These are phyloP conservation scores for Drosophila truncata DNA, from an alignment of 1,140 invertebrate species.

Conservation along the genomic window DNA sequence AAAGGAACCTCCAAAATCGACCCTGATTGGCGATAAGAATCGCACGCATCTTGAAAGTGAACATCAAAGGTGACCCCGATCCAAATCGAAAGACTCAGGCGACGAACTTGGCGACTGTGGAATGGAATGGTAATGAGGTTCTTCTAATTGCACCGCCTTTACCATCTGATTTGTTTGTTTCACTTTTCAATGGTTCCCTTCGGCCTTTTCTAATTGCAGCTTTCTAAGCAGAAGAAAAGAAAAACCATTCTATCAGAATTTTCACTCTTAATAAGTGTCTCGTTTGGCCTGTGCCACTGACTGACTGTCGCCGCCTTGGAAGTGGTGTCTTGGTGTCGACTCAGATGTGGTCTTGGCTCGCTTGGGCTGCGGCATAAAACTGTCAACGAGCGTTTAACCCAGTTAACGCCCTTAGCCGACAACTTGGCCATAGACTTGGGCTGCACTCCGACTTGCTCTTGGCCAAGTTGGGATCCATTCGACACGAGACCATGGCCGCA, in stretches of 20 bases:
- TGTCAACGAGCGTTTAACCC: slow-evolving; percentile 81
- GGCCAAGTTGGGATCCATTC: slow-evolving; percentile 57
- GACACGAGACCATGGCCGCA: slow-evolving; percentile 48
- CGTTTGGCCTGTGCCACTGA: slow-evolving; percentile 78
- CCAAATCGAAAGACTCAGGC: slow-evolving; percentile 44
- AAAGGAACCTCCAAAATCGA: slow-evolving; percentile 11
- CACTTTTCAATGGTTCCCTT: slow-evolving; percentile 54
- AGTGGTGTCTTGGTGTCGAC: slow-evolving; percentile 28
- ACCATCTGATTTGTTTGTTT: slow-evolving; percentile 68
- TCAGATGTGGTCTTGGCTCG: slow-evolving; percentile 9
- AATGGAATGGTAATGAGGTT: slow-evolving; percentile 55
- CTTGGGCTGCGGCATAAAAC: slow-evolving; percentile 65
- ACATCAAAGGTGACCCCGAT: slow-evolving; percentile 35
- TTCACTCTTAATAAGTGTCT: slow-evolving; percentile 82
- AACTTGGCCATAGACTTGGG: slow-evolving; percentile 14
- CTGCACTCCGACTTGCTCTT: slow-evolving; percentile 20
- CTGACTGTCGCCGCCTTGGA: slow-evolving; percentile 64
- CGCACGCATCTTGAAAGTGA: slow-evolving; percentile 46
- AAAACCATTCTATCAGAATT: slow-evolving; percentile 74
- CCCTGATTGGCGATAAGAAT: slow-evolving; percentile 70
- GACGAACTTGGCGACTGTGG: slow-evolving; percentile 51
- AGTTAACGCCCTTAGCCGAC: slow-evolving; percentile 76
- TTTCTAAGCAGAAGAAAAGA: slow-evolving; percentile 65
- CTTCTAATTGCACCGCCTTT: slow-evolving; percentile 48
- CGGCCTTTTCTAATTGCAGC: slow-evolving; percentile 66